Evolutionary conservation across 1,140 invertebrate genomes (phyloP), one percentile per base, ranked within the genome.

Genomic region (Heliconius hewitsoni): DNA sequence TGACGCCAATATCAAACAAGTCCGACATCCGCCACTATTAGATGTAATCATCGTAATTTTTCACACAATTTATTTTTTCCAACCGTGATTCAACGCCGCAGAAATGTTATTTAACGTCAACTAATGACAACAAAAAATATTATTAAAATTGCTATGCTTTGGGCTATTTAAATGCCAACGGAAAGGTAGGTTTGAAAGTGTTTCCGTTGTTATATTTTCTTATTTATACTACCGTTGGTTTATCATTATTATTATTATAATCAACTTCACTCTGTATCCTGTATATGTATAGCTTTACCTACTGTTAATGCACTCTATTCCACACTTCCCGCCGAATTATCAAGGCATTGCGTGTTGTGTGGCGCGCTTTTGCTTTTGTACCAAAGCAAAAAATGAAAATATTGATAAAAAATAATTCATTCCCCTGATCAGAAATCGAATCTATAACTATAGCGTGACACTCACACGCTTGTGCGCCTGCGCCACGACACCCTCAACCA

Each of bases 41-140:
- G 85, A 92, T 88, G 90, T 92, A 93, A 94, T 93, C 92, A 92
- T 92, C 88, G 91, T 92, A 93, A 93, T 93, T 94, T 94, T 94
- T 94, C 91, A 93, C 92, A 93, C 92, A 94, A 92, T 92, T 92
- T 93, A 90, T 93, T 93, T 93, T 92, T 92, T 91, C 85, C 83
- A 85, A 87, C 83, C 86, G 87, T 88, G 86, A 85, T 88, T 88
- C 87, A 85, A 85, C 81, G 87, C 85, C 82, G 87, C 85, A 85
- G 88, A 86, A 89, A 87, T 88, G 90, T 92, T 92, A 90, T 90
- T 91, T 90, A 87, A 92, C 88, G 88, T 93, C 91, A 85, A 86
- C 89, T 94, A 92, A 94, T 94, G 91, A 92, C 84, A 90, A 92
- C 91, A 93, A 94, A 94, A 94, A 94, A 91, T 87, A 80, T 79